Conservation (phyloP, 1,140 invertebrate species). For the Papilio polyxenes region DNA sequence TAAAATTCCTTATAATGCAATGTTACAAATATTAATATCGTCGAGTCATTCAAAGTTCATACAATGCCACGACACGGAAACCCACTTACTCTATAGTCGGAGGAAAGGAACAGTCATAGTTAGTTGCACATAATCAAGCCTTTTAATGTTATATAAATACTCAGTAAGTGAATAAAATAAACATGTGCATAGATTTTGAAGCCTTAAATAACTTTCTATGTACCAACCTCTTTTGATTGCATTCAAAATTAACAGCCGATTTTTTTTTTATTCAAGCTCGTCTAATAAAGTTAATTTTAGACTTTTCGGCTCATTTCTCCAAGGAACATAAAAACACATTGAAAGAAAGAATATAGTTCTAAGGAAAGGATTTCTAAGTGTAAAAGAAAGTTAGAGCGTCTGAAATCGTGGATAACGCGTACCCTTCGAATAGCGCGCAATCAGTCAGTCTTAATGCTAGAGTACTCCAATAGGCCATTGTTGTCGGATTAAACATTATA, state of each 20-base stretch:
- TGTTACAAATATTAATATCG: constrained; percentile 43
- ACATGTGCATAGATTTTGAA: too few relatives aligned
- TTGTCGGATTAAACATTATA: constrained; percentile 46
- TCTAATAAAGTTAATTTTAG: too few relatives aligned
- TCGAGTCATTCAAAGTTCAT: constrained; percentile 45
- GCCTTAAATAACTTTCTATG: neutral
- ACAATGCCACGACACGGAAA: constrained; percentile 47
- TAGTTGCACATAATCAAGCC: constrained; percentile 6
- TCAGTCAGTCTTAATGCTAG: constrained; percentile 51
- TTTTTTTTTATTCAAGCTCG: too few relatives aligned
- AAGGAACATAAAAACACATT: neutral
- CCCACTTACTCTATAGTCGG: constrained; percentile 43
- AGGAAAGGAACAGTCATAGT: neutral
- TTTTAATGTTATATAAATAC: neutral
- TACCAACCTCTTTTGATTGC: too few relatives aligned
- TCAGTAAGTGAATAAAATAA: neutral
- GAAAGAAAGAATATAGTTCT: neutral
- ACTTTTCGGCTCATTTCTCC: neutral
- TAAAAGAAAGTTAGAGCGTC: neutral
- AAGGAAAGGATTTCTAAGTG: neutral
- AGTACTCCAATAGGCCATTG: constrained; percentile 36
- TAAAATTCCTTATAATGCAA: neutral
- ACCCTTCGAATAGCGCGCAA: constrained; percentile 44
- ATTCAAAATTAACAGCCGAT: too few relatives aligned
- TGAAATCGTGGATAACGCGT: neutral